Percentiles rank a stretch among this genome's conserved stretches.
Evolutionary conservation across 1,140 invertebrate genomes (phyloP).

Genomic region (Drosophila punjabiensis): DNA sequence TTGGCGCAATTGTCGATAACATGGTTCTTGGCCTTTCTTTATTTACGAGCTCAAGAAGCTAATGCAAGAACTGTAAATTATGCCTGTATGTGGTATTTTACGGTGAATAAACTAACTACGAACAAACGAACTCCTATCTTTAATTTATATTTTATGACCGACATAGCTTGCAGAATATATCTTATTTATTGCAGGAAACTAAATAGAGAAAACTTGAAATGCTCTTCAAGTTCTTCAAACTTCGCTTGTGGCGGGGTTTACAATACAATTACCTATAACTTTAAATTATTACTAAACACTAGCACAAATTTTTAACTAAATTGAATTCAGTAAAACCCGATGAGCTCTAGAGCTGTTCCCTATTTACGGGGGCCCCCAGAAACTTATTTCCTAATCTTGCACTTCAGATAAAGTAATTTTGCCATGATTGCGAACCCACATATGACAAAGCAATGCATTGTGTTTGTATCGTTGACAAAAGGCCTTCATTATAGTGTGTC

Average conservation of each 20-base stretch:
- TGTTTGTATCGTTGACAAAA: conserved; percentile 4
- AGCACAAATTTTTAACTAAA: neutral
- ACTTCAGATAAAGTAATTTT: conserved; percentile 12
- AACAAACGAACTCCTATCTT: neutral
- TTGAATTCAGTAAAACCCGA: neutral
- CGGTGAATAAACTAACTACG: neutral
- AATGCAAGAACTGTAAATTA: neutral
- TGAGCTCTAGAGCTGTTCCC: neutral
- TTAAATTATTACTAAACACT: neutral
- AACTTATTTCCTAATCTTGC: conserved; percentile 8
- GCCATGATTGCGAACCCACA: neutral
- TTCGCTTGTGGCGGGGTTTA: neutral
- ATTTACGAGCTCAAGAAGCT: conserved; percentile 12
- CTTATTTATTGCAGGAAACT: neutral
- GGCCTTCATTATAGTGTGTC: neutral
- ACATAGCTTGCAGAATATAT: neutral
- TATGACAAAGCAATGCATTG: conserved; percentile 11
- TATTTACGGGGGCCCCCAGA: neutral
- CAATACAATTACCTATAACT: neutral
- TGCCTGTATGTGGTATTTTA: conserved; percentile 3
- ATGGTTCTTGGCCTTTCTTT: conserved; percentile 7
- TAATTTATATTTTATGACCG: conserved; percentile 14
- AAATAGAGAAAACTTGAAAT: neutral
- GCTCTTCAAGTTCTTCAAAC: neutral
- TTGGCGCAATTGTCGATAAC: conserved; percentile 19